These are phyloP conservation scores for Passerina amoena DNA, from an alignment of 2,113 vertebrate species.

Conservation along the genomic window DNA sequence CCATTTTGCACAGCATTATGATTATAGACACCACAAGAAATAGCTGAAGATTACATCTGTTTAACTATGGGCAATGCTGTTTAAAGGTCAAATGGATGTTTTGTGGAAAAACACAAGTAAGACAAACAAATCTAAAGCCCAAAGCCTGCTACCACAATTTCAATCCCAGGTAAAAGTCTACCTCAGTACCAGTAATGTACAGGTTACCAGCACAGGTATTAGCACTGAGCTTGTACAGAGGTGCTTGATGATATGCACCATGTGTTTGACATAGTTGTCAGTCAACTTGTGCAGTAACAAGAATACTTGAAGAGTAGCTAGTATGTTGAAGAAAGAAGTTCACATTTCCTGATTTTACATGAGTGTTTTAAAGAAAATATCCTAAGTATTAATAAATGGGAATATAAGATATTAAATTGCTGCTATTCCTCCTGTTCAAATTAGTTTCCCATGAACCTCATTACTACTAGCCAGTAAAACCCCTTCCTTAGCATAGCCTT, in stretches of 20 bases:
- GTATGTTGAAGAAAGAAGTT: not conserved
- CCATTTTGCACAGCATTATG: conserved; percentile 2
- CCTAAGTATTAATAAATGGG: not conserved
- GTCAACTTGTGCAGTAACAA: not conserved
- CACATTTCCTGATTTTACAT: conserved; percentile 41
- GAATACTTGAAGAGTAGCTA: not conserved
- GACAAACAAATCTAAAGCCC: not conserved
- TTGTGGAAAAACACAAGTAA: not conserved
- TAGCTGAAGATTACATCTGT: conserved; percentile 21
- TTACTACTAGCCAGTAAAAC: not conserved
- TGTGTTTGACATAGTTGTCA: not conserved
- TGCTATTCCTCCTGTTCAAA: not conserved
- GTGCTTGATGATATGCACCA: not conserved
- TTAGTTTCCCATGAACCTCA: not conserved
- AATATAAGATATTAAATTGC: not conserved
- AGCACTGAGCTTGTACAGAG: not conserved
- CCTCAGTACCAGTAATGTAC: not conserved
- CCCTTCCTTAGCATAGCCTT: not conserved
- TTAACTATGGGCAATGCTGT: conserved; percentile 40
- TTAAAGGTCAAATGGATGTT: conserved; percentile 4
- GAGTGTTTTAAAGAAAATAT: conserved; percentile 44
- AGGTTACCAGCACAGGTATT: not conserved
- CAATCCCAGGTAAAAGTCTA: not conserved
- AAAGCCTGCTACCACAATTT: not conserved
- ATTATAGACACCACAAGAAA: conserved; percentile 23